Evolutionary conservation across 2,888 invertebrate species (phyloP), one percentile per base, ranked within the genome.

Genomic region (Neoascia interrupta): DNA sequence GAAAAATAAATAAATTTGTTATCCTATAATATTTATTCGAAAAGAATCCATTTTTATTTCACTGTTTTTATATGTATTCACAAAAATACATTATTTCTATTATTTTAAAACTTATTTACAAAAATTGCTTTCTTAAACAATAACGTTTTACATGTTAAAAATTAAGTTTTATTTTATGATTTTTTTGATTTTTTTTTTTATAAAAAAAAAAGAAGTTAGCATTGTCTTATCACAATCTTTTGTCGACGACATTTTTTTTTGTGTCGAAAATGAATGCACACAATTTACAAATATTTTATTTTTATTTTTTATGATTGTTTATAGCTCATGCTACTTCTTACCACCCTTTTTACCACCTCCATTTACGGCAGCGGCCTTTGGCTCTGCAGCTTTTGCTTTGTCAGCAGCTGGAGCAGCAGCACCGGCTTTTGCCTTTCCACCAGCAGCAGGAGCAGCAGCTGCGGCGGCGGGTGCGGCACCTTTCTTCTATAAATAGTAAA

Each of bases 301-400:
- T 13, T 28, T n/a, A n/a, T n/a, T n/a, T n/a, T n/a, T n/a, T n/a
- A n/a, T n/a, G n/a, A n/a, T n/a, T n/a, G n/a, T n/a, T n/a, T n/a
- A 19, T 13, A 26, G 45, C 34, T 69, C 26, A n/a, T 68, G 79
- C 81, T 86, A 87, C 61, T 86, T 86, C 54, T 87, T 87, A 81
- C 84, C 86, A 68, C 88, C 87, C 79, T 88, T 87, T 69, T 88
- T 87, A 11, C 84, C 86, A 41, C 84, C 85, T 18, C 81, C 84
- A 23, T 76, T 83, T n/a, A 69, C 83, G 26, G 82, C 84, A 53
- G 81, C 70, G 18, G 83, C 69, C 81, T 87, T 87, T 70, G 51
- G 11, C 54, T 58, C 54, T 10, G 39, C 16, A 10, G 31, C 26
- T 5, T 53, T 53, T 2, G 36, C 11, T 54, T 74, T 69, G 58